Percentiles rank a stretch among this genome's conserved stretches.
Conservation (phyloP, 2,113 vertebrate species). For the Sterna hirundo region DNA sequence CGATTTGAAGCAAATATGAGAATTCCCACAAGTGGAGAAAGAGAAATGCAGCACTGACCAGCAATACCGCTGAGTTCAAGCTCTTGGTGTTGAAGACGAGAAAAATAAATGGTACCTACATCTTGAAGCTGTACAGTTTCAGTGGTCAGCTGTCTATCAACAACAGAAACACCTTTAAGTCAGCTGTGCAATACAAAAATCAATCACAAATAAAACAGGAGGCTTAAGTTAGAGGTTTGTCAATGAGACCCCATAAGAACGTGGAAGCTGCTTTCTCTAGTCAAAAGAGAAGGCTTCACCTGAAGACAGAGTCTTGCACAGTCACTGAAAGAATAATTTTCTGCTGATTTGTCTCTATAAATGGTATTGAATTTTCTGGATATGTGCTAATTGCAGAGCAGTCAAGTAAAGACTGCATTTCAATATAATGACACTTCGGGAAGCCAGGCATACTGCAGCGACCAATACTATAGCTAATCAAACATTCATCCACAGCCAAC, state of each 20-base stretch:
- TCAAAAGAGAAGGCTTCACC: no score
- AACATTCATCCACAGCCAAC: neutral
- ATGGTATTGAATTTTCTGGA: neutral
- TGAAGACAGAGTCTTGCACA: fast-evolving
- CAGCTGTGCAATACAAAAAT: neutral
- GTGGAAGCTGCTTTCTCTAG: neutral
- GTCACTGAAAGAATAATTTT: neutral
- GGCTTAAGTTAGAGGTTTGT: neutral
- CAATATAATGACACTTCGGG: neutral
- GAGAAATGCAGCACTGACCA: neutral
- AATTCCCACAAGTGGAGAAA: neutral
- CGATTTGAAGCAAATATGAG: neutral
- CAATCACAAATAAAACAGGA: neutral
- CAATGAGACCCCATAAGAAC: fast-evolving
- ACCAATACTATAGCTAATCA: neutral
- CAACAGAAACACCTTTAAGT: neutral
- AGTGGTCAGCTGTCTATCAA: no score
- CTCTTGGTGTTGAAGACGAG: no score
- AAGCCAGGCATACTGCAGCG: neutral
- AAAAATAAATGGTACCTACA: neutral
- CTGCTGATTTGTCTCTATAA: neutral
- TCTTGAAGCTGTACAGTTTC: neutral
- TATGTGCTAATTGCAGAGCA: neutral
- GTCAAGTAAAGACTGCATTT: neutral
- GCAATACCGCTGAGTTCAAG: fast-evolving